Evolutionary conservation across 2,113 vertebrate species (phyloP).

Genomic region (Leptobrachium leishanense): DNA sequence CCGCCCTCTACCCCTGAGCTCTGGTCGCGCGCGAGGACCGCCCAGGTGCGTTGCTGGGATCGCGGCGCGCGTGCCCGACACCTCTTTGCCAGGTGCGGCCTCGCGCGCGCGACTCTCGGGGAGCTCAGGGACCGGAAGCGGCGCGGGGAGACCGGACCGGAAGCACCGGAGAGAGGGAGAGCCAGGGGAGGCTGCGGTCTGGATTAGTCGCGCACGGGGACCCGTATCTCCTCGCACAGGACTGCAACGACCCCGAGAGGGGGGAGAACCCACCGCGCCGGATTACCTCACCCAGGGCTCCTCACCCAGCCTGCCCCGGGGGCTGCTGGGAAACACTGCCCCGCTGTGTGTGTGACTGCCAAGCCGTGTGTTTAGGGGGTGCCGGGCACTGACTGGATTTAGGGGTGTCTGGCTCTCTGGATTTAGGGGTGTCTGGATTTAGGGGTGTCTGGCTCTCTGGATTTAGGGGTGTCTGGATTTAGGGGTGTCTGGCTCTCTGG

Average conservation of each 20-base stretch:
- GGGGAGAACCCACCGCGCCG: background rate
- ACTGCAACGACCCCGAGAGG: background rate
- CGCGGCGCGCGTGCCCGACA: background rate
- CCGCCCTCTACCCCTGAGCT: background rate
- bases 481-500: too few relatives aligned
- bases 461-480: too few relatives aligned
- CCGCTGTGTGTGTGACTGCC: too few relatives aligned
- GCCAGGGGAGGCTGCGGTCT: background rate
- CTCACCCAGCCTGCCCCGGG: too few relatives aligned
- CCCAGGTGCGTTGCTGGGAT: background rate
- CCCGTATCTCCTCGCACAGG: background rate
- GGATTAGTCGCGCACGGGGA: background rate
- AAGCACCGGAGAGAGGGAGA: background rate
- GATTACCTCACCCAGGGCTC: background rate
- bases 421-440: background rate
- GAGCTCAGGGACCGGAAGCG: background rate
- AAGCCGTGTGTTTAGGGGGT: too few relatives aligned
- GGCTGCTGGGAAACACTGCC: background rate
- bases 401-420: background rate
- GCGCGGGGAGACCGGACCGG: background rate
- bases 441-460: background rate
- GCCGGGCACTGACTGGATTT: background rate
- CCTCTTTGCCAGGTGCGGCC: slow-evolving; percentile 32
- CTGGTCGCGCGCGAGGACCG: background rate
- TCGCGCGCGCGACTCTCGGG: background rate